Evolutionary conservation across 2,888 invertebrate genomes (phyloP).

Genomic region (Pachydiplax longipennis): DNA sequence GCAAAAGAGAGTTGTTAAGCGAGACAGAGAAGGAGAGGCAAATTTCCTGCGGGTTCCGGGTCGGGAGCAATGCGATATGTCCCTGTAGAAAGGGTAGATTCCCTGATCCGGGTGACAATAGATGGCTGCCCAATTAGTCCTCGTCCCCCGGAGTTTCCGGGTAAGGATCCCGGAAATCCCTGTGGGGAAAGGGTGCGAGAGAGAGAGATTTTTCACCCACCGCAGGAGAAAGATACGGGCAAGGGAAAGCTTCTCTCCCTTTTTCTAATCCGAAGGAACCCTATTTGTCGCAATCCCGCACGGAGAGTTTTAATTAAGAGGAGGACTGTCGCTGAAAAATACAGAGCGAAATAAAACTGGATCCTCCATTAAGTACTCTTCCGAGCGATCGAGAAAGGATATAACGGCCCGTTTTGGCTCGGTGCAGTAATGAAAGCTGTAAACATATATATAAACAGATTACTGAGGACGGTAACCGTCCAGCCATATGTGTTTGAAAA

Average conservation of each 20-base stretch:
- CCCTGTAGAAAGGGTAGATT: not conserved
- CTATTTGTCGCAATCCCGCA: not conserved
- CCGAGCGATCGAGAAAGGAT: too few relatives aligned
- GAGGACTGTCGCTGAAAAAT: not conserved
- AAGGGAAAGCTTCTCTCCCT: not conserved
- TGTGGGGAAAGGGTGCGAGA: not conserved
- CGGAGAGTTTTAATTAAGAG: not conserved
- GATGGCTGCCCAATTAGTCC: conserved; percentile 37
- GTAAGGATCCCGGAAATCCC: not conserved
- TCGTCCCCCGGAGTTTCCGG: not conserved
- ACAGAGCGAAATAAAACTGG: not conserved
- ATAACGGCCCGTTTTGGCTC: too few relatives aligned
- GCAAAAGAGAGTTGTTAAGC: not conserved
- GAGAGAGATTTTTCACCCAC: not conserved
- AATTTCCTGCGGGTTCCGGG: not conserved
- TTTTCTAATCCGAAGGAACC: not conserved
- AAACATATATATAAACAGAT: too few relatives aligned
- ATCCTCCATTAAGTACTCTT: too few relatives aligned
- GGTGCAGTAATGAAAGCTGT: too few relatives aligned
- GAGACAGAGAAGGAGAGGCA: not conserved
- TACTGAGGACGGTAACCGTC: too few relatives aligned
- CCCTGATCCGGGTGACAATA: conserved; percentile 24
- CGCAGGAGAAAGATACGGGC: not conserved
- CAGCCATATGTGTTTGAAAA: too few relatives aligned
- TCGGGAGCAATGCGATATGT: not conserved